phyloP scores from a whole-genome alignment of 1,140 invertebrate genomes.

The Papilio polytes region DNA sequence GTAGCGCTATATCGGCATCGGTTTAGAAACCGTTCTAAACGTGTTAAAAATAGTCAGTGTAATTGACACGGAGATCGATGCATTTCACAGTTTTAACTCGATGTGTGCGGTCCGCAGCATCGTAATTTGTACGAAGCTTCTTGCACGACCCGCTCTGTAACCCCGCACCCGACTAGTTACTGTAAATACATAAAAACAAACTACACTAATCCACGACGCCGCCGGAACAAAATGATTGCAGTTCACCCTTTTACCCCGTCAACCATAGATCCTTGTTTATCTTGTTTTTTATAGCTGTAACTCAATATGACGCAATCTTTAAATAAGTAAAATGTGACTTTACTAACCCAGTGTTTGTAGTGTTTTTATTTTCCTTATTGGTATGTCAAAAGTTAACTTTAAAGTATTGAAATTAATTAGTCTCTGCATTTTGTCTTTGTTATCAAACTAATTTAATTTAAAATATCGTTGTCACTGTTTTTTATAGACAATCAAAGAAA shows the following conservation, averaged over 20 bases:
- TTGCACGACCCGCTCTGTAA: slow-evolving; percentile 31
- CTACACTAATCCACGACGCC: slow-evolving; percentile 30
- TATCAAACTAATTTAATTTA: too few relatives aligned
- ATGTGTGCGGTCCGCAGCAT: slow-evolving; percentile 58
- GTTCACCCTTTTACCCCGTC: slow-evolving; percentile 54
- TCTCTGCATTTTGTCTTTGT: too few relatives aligned
- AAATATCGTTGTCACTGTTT: too few relatives aligned
- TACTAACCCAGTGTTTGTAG: slow-evolving; percentile 17
- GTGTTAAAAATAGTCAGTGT: slow-evolving; percentile 64
- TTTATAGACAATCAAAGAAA: too few relatives aligned
- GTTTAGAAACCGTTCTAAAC: slow-evolving; percentile 45
- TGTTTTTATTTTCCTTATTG: slow-evolving; percentile 2
- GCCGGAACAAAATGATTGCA: slow-evolving; percentile 48
- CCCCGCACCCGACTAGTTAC: slow-evolving; percentile 34
- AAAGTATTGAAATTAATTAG: background rate
- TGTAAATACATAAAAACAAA: slow-evolving; percentile 45
- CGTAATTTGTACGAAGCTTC: slow-evolving; percentile 42
- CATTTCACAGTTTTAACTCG: slow-evolving; percentile 48
- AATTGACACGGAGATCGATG: slow-evolving; percentile 69
- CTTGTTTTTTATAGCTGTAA: slow-evolving; percentile 38
- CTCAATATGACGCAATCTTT: slow-evolving; percentile 23
- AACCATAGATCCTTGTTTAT: slow-evolving; percentile 43
- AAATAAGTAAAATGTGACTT: slow-evolving; percentile 35
- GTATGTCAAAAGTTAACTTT: background rate
- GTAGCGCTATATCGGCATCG: slow-evolving; percentile 17